phyloP scores from a whole-genome alignment of 2,113 vertebrate genomes.

The Psophia crepitans region DNA sequence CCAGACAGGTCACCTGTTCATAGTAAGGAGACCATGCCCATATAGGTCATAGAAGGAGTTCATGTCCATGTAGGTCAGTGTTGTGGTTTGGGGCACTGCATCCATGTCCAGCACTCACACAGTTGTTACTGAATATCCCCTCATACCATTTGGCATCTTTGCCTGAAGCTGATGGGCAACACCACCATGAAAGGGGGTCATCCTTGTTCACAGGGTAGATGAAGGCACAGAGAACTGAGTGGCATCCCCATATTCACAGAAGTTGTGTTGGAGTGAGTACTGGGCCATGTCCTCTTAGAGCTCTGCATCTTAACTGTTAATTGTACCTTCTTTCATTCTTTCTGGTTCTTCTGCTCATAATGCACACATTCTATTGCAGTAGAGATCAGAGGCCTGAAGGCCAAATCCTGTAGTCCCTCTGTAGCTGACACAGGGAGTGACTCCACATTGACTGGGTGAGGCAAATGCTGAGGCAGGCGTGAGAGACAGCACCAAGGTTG shows the following conservation, averaged over 20 bases:
- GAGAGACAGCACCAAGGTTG: accelerated
- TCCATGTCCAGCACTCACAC: not conserved
- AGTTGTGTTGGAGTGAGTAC: not conserved
- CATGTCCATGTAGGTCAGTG: not conserved
- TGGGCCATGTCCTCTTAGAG: not conserved
- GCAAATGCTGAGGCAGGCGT: accelerated
- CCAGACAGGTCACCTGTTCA: no score
- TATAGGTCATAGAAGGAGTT: no score
- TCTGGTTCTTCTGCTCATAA: not conserved
- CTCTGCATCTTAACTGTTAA: not conserved
- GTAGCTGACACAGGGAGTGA: not conserved
- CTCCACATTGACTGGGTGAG: not conserved
- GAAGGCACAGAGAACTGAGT: not conserved
- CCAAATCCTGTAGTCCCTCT: not conserved
- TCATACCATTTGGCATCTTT: not conserved
- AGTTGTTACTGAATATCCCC: not conserved
- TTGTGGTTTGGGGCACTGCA: not conserved
- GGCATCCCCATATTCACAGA: not conserved
- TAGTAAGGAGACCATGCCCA: no score
- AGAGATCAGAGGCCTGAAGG: not conserved
- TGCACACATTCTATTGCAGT: not conserved
- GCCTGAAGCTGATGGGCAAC: not conserved
- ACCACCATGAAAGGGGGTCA: accelerated
- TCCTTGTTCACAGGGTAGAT: not conserved
- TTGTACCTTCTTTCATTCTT: not conserved